A percentile compares a stretch with the other conserved stretches of the same genome.
Evolutionary conservation across 2,888 invertebrate genomes (phyloP).

Genomic region (Callimorpha dominula): DNA sequence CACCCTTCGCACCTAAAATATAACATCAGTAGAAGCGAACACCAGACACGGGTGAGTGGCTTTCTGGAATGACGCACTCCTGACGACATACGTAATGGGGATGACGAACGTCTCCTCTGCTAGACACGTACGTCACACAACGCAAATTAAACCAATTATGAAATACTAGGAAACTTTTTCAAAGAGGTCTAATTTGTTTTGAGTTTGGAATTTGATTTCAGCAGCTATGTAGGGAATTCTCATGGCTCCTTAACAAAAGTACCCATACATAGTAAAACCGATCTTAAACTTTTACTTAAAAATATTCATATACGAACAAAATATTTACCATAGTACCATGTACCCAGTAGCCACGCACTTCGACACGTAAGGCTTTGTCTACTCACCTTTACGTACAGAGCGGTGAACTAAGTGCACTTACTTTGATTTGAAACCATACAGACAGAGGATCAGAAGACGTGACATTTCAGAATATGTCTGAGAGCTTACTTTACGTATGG

Average conservation of each 20-base stretch:
- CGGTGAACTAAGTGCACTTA: constrained; percentile 34
- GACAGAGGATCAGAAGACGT: constrained; percentile 1
- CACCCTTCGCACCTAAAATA: constrained; percentile 36
- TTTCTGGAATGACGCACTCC: constrained; percentile 39
- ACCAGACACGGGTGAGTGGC: constrained; percentile 25
- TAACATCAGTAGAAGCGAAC: constrained; percentile 32
- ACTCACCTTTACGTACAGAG: constrained; percentile 20
- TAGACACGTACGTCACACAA: constrained; percentile 5
- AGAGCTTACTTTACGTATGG: neutral
- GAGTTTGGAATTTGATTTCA: neutral
- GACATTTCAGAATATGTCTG: constrained; percentile 7
- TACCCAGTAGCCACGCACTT: constrained; percentile 21
- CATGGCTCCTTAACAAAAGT: neutral
- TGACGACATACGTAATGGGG: constrained; percentile 13
- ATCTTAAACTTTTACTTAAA: neutral
- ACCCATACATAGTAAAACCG: no score
- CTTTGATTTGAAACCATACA: constrained; percentile 32
- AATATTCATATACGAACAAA: neutral
- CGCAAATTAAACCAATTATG: neutral
- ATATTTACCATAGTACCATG: neutral
- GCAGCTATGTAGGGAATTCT: neutral
- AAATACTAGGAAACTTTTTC: neutral
- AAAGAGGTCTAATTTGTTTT: neutral
- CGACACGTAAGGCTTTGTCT: constrained; percentile 31
- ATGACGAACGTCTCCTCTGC: constrained; percentile 29